Evolutionary conservation across 2,797 vertebrate species (phyloP), one percentile per base, ranked within the genome.

Genomic region (Acestrorhynchus altus): DNA sequence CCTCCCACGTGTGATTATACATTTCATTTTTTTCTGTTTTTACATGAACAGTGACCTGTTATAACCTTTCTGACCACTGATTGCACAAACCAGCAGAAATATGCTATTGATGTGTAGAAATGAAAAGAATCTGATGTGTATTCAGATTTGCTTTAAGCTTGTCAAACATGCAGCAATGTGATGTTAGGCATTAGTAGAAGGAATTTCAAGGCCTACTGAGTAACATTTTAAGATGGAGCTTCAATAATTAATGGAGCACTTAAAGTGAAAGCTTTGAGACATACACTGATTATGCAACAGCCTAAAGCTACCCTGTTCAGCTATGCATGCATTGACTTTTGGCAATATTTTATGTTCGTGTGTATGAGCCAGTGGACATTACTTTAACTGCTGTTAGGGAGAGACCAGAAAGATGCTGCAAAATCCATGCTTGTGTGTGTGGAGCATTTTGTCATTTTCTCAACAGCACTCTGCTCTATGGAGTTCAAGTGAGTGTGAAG

Each of bases 201-300:
- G 65, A 68, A 51, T 28, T 28, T 68, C 65, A 49, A 31, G 65
- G 44, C 16, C 65, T 67, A n/a, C 16, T 22, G 35, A 44, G 39
- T 42, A 64, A 64, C 12, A 28, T 66, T 47, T 28, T 66, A 66
- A 46, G 64, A 26, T 24, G 26, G 20, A 24, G 7, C 26, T 49
- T 67, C 42, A 90, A 92, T 92, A 87, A 92, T 92, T 86, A 87
- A 92, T 89, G 83, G 87, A 85, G 84, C 89, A 89, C 91, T 93
- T 85, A 84, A 83, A 85, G 77, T 69, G 83, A 88, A 85, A 90
- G 81, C 87, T 85, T 69, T 82, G 77, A 71, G 87, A 84, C 84
- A 84, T 83, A 28, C 26, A 47, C 46, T 11, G 65, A 28, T 24
- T 68, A 47, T 68, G 59, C 59, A 18, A 20, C 31, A 31, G 24